These are phyloP conservation scores for Dynastes tityus DNA, from an alignment of 2,888 invertebrate genomes.

Conservation along the genomic window DNA sequence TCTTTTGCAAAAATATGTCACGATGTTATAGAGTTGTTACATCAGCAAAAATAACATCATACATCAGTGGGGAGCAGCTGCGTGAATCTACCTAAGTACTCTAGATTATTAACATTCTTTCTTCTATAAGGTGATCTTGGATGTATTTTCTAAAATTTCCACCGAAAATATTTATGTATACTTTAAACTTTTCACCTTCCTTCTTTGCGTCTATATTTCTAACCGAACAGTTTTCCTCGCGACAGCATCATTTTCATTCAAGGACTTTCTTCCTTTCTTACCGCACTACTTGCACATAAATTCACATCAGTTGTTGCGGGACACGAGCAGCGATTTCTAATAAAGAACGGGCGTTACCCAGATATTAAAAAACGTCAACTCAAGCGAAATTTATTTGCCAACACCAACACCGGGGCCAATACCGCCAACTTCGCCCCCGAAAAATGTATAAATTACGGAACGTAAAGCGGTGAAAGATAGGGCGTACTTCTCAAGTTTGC, in stretches of 20 bases:
- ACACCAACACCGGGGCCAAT: constrained; percentile 14
- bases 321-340: constrained; percentile 43
- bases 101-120: no score
- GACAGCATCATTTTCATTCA: constrained; percentile 23
- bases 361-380: constrained; percentile 46
- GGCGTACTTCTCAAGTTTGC: constrained; percentile 17
- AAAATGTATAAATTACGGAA: constrained; percentile 42
- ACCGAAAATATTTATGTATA: no score
- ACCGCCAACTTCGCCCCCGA: constrained; percentile 12
- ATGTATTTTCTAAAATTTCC: no score
- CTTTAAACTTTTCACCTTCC: background rate
- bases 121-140: no score
- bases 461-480: constrained; percentile 4
- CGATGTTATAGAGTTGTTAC: no score
- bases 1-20: background rate
- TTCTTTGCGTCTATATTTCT: background rate
- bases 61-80: no score
- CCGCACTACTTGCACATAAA: constrained; percentile 29
- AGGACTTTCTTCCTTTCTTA: constrained; percentile 22
- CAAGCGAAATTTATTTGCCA: constrained; percentile 41
- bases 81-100: no score
- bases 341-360: constrained; percentile 41
- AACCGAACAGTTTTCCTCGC: background rate
- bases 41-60: no score
- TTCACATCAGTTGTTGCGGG: constrained; percentile 44